Evolutionary conservation across 1,140 invertebrate genomes (phyloP), one percentile per base, ranked within the genome.

Genomic region (Penaeus indicus): DNA sequence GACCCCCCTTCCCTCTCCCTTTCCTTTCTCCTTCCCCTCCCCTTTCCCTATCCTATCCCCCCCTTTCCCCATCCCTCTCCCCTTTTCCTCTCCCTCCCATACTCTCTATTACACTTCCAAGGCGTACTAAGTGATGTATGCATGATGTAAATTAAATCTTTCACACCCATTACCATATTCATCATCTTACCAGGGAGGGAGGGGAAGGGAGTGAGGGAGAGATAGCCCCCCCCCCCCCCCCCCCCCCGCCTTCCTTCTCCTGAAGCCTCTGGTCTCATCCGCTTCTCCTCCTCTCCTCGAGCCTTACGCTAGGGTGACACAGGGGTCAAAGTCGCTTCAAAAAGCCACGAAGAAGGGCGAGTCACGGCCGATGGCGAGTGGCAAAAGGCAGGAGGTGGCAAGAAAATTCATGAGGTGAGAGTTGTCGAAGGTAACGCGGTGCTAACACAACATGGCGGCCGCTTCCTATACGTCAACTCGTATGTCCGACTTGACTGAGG

Each of bases 91-190:
- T 27, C 27, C 32, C 77, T 79, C 21, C 77, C 63, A 82, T 25
- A 47, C 54, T 64, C 69, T 63, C 54, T 21, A 42, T 64, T 25
- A 64, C 62, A 87, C 32, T 47, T 47, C 47, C 47, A 10, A 47
- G 47, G 85, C 38, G 42, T 78, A 81, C 85, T 87, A 87, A 87
- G 78, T 87, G 86, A 87, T 87, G 86, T 87, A 87, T 81, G 79
- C 86, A 81, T 87, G 61, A 87, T 87, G 86, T 82, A 87, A 87
- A 87, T 87, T 87, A 87, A 87, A 87, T 87, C 79, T 60, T 87
- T 82, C 86, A 87, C 86, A 87, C 86, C 78, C 72, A 42, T 61
- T 80, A 61, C 63, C 86, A 54, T 62, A 60, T 78, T 42, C 84
- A 75, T 75, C 84, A 85, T 67, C 38, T 47, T 47, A 47, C 7